Conservation (phyloP, 2,888 invertebrate species). For the Yponomeuta sedellus region DNA sequence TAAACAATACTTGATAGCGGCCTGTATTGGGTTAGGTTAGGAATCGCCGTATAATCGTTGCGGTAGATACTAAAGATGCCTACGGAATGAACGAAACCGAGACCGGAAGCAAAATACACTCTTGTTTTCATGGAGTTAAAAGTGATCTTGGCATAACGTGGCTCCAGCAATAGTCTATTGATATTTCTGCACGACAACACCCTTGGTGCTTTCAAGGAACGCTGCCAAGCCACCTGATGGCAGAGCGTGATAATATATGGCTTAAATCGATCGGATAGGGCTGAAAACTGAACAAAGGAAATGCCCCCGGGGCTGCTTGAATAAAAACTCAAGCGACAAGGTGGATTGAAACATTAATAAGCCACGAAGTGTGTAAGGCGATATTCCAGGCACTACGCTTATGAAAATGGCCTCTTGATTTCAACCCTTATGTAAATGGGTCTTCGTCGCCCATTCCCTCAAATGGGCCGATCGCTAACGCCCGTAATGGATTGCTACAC, state of each 20-base stretch:
- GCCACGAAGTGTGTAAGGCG: not conserved
- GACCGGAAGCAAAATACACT: not conserved
- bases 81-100: not conserved
- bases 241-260: conserved; percentile 1
- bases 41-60: not conserved
- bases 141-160: not conserved
- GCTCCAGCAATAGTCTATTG: not conserved
- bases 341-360: conserved; percentile 3
- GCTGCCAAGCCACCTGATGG: not conserved
- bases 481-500: conserved; percentile 49
- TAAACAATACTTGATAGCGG: not conserved
- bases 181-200: conserved; percentile 1
- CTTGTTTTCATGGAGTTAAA: not conserved
- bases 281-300: not conserved
- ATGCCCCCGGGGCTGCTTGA: not conserved
- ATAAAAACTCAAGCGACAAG: not conserved
- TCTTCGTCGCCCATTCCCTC: conserved; percentile 25
- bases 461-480: conserved; percentile 22
- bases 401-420: conserved; percentile 13
- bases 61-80: not conserved
- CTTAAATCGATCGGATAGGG: not conserved
- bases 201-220: not conserved
- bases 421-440: conserved; percentile 30
- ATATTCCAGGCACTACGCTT: not conserved
- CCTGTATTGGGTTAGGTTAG: not conserved